Base-by-base conservation (phyloP, 1,140 invertebrate genomes). In the Aleiodes sp. region DNA sequence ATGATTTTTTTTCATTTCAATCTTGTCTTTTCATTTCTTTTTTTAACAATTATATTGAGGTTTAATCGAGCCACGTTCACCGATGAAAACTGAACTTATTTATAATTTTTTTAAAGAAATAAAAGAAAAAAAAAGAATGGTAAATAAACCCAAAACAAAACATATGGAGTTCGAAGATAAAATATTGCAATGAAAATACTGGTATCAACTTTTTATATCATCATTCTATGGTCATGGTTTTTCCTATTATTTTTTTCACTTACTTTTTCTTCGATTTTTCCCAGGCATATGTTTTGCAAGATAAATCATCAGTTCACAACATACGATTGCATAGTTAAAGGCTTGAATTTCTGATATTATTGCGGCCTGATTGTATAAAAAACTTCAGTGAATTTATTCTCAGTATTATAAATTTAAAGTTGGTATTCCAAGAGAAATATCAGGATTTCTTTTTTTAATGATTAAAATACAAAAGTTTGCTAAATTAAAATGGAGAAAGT, bases 111-210 rank as follows among this genome's bases (percentile, higher is more conserved):
- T 16, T 24, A 52, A 9, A 52, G 21, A 10, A 24, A 52, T 21
- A 52, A 52, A 52, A 52, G 21, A 52, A 52, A 52, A 52, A 24
- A 52, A 52, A 52, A 24, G 46, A 52, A 24, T 43, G 19, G 19
- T 6, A 52, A 24, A n/a, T n/a, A n/a, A n/a, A n/a, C n/a, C n/a
- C 21, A 16, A 52, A 52, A 52, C 26, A 26, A 16, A 52, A 24
- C 46, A 52, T 21, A 52, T 52, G n/a, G 9, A 10, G 46, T 24
- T 52, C 16, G 16, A 21, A 24, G 10, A 52, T 52, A 52, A 16
- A 52, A 52, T 52, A 21, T 52, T 52, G 16, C 21, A 3, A 24
- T 24, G 16, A 24, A 46, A 52, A 52, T 52, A 52, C 46, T 52
- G 46, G 26, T 52, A 24, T 52, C 26, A 21, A 24, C 41, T 14